Base-by-base conservation (phyloP, 2,113 vertebrate genomes). In the Cromileptes altivelis region DNA sequence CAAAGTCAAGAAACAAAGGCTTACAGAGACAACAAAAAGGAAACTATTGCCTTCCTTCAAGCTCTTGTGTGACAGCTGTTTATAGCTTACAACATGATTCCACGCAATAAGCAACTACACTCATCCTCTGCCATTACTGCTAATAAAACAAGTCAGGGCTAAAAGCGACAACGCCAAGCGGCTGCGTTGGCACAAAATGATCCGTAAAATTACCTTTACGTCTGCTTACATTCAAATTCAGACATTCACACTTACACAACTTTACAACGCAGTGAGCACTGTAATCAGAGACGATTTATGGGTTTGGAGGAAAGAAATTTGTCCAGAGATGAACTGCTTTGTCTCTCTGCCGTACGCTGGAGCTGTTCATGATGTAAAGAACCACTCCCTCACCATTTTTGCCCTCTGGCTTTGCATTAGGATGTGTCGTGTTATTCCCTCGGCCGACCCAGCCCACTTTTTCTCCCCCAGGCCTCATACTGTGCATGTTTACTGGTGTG, bases 71-170 rank as follows among this genome's bases (percentile, higher is more conserved):
- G 70, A 81, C 73, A 69, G 65, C 72, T 63, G 85, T 58, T 85
- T 72, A 27, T 49, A 53, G 33, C 23, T 68, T 17, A 21, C 2
- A n/a, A 10, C 37, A 40, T 8, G 8, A 65, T 55, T 30, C 33
- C 8, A 25, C 37, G 37, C 42, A 82, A 45, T 62, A 71, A 76
- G 57, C 17, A 62, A 55, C 25, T 52, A 8, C 14, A 17, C 27
- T 47, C 18, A 65, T 75, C 52, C 65, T 47, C 63, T 0, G 0
- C 53, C 55, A 60, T 68, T 25, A 72, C 57, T 4, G 19, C 64
- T 68, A 82, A 81, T 78, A 87, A 89, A 91, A 88, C 79, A 85
- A 77, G 75, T 73, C 45, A 1, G 30, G 47, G 25, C 75, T 57
- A n/a, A 81, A 64, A 75, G 10, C 37, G 19, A 68, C 33, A 33